phyloP scores from a whole-genome alignment of 2,113 vertebrate genomes.

The Isurus oxyrinchus region DNA sequence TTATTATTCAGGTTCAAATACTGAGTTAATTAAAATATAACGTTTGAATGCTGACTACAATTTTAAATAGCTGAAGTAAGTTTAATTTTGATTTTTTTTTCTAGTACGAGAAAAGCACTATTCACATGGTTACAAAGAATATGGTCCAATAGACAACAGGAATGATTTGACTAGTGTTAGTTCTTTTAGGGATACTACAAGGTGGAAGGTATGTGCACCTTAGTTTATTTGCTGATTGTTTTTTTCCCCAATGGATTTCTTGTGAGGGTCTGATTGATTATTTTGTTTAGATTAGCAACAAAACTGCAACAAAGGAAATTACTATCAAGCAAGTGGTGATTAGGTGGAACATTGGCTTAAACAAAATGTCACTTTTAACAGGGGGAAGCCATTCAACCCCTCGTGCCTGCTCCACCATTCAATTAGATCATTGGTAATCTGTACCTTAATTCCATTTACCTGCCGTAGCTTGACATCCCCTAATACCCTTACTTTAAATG shows the following conservation, averaged over 20 bases:
- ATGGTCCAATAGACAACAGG: neutral
- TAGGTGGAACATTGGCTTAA: neutral
- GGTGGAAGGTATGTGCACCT: slow-evolving; percentile 11
- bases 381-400: neutral
- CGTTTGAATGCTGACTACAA: neutral
- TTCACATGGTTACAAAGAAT: slow-evolving; percentile 26
- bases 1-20: neutral
- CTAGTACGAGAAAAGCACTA: slow-evolving; percentile 24
- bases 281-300: neutral
- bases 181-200: slow-evolving; percentile 7
- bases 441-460: neutral
- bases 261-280: neutral
- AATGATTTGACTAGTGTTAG: neutral
- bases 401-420: neutral
- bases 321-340: neutral
- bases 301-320: neutral
- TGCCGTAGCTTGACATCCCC: neutral
- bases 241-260: neutral
- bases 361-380: neutral
- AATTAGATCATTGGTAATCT: neutral
- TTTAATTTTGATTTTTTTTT: neutral
- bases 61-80: neutral
- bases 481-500: neutral
- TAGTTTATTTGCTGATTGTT: neutral
- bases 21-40: neutral